A percentile compares a stretch with the other conserved stretches of the same genome.
phyloP scores from a whole-genome alignment of 2,888 invertebrate species.

The Drosophila villosipedis region DNA sequence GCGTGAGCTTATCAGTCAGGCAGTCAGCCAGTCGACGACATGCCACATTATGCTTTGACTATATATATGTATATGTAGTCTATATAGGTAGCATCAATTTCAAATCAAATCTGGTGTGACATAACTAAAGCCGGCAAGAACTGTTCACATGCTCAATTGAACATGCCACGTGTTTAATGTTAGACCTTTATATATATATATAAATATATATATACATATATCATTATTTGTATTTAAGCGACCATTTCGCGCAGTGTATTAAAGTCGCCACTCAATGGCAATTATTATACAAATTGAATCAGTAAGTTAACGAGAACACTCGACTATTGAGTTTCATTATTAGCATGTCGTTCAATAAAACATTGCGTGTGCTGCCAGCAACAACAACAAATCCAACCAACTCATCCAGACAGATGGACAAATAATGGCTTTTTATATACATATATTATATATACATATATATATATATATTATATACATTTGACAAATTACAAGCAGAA shows the following conservation, averaged over 20 bases:
- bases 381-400: not conserved
- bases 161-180: constrained; percentile 51
- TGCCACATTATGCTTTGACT: constrained; percentile 21
- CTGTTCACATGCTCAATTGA: not conserved
- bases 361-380: not conserved
- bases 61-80: constrained; percentile 13
- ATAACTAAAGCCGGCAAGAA: constrained; percentile 57
- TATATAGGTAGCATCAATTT: constrained; percentile 2
- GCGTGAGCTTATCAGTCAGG: constrained; percentile 51
- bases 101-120: constrained; percentile 53
- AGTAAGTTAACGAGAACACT: constrained; percentile 45
- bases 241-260: constrained; percentile 10
- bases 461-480: not conserved
- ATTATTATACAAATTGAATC: constrained; percentile 48
- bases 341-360: constrained; percentile 45
- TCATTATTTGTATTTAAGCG: constrained; percentile 7
- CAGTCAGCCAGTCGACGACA: constrained; percentile 1
- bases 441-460: not conserved
- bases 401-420: constrained; percentile 40
- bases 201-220: not conserved
- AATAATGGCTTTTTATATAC: constrained; percentile 10
- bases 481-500: constrained; percentile 4
- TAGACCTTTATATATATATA: not conserved
- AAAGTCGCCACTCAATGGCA: constrained; percentile 11
- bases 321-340: constrained; percentile 56